phyloP scores from a whole-genome alignment of 2,113 vertebrate genomes.

The Varanus komodoensis region DNA sequence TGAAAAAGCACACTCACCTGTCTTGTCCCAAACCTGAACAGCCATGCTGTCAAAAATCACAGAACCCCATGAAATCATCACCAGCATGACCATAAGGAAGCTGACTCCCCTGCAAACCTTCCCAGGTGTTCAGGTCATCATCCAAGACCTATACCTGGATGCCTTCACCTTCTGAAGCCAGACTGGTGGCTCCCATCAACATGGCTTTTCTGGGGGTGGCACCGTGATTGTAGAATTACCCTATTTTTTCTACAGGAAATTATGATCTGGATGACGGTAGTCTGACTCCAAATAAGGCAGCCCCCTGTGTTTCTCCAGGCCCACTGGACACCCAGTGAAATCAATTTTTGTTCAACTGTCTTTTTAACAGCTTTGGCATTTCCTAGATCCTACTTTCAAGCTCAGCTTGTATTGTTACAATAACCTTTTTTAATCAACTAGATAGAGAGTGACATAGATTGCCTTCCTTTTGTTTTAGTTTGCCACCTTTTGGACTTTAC shows the following conservation, averaged over 20 bases:
- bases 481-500: no score
- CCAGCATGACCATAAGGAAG: not conserved
- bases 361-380: no score
- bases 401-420: no score
- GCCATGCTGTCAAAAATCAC: not conserved
- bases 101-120: not conserved
- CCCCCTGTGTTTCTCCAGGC: no score
- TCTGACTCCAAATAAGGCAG: no score
- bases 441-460: no score
- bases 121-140: not conserved
- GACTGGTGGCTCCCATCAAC: not conserved
- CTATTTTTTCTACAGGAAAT: not conserved
- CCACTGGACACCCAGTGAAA: no score
- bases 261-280: no score
- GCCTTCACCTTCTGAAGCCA: not conserved
- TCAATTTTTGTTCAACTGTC: no score
- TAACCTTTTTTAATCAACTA: no score
- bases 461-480: no score
- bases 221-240: not conserved
- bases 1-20: not conserved
- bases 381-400: no score
- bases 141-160: not conserved
- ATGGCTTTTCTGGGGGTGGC: not conserved
- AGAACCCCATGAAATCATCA: not conserved
- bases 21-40: not conserved